Conservation (phyloP, 30 jellyfish, hydroid and myxozoan species). For the Nemopilema nomurai region DNA sequence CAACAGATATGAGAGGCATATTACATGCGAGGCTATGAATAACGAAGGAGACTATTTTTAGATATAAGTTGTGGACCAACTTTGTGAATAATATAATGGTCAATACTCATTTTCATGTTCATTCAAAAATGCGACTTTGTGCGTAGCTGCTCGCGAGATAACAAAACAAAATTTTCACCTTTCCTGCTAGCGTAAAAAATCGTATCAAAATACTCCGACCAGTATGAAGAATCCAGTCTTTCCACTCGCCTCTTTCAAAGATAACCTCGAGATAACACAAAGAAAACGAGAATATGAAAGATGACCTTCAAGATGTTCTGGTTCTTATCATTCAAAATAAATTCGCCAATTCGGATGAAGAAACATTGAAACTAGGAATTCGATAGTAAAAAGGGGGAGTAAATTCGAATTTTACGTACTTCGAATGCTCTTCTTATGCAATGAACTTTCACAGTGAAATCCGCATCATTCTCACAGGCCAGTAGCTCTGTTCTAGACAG, state of each 20-base stretch:
- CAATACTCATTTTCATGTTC: too few species aligned
- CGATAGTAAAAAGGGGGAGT: too few species aligned
- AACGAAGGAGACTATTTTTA: too few species aligned
- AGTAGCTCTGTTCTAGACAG: conserved; percentile 78
- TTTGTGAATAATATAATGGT: too few species aligned
- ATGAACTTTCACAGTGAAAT: conserved; percentile 76
- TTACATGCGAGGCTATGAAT: too few species aligned
- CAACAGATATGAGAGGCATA: too few species aligned
- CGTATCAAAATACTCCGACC: conserved; percentile 51
- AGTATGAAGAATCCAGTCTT: conserved; percentile 55
- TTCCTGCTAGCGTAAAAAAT: conserved; percentile 50
- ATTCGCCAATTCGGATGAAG: too few species aligned
- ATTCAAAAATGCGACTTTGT: too few species aligned
- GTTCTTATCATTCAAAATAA: too few species aligned
- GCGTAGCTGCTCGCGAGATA: too few species aligned
- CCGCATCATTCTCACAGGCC: conserved; percentile 86
- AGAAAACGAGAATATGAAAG: background rate
- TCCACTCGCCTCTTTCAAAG: conserved; percentile 22
- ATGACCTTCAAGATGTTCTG: background rate
- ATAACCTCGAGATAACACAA: conserved; percentile 25
- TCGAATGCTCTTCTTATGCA: conserved; percentile 84
- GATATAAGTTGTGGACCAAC: too few species aligned
- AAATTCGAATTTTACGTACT: conserved; percentile 46
- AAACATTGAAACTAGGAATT: background rate
- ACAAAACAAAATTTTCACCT: too few species aligned